These are phyloP conservation scores for Protosalanx chinensis DNA, from an alignment of 2,797 vertebrate genomes.

Conservation along the genomic window DNA sequence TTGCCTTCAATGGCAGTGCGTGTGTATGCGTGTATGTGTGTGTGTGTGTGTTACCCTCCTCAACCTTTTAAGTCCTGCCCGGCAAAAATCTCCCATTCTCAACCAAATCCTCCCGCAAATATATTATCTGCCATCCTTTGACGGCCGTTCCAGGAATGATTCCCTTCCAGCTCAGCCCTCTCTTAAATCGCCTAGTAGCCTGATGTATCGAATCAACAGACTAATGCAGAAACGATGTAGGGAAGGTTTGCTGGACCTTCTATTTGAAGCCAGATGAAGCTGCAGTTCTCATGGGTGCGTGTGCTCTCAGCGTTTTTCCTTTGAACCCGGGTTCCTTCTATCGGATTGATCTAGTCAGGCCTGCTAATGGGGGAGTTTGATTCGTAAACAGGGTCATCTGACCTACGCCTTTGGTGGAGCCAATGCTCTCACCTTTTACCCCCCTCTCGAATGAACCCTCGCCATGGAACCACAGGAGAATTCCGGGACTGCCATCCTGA, in stretches of 20 bases:
- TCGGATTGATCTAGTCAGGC: background rate
- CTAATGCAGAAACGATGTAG: conserved; percentile 19
- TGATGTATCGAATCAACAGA: conserved; percentile 18
- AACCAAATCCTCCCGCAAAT: conserved; percentile 31
- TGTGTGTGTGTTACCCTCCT: background rate
- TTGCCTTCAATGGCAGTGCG: conserved; percentile 2
- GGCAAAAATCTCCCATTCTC: conserved; percentile 22
- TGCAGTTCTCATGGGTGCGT: background rate
- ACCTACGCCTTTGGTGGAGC: conserved; percentile 17
- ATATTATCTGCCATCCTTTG: conserved; percentile 13
- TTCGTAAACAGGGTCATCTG: conserved; percentile 14
- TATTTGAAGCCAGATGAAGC: background rate
- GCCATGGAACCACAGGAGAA: conserved; percentile 4
- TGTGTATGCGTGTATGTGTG: background rate
- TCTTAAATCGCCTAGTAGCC: background rate
- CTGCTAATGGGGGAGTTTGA: conserved; percentile 4
- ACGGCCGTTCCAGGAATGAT: conserved; percentile 26
- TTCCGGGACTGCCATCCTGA: conserved; percentile 7
- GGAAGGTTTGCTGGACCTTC: background rate
- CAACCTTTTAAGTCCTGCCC: background rate
- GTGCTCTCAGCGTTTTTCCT: background rate
- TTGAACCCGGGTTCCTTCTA: background rate
- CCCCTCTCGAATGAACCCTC: conserved; percentile 26
- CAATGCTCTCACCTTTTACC: conserved; percentile 39
- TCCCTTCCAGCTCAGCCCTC: conserved; percentile 9